Conservation (phyloP, 2,888 invertebrate genomes). For the Caenorhabditis imperialis region DNA sequence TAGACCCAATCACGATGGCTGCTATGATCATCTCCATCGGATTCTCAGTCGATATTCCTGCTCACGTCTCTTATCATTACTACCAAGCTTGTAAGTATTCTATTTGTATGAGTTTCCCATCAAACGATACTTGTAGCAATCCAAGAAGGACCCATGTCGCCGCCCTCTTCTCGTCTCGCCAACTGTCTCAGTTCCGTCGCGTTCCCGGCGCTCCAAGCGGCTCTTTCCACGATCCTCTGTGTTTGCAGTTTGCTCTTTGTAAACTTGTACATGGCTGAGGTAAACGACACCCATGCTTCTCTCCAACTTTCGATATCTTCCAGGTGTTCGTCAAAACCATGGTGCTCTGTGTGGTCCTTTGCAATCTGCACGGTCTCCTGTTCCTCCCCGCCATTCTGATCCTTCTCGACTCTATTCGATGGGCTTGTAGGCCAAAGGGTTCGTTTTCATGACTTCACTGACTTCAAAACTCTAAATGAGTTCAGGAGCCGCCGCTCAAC, state of each 20-base stretch:
- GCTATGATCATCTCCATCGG: constrained; percentile 73
- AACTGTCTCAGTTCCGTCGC: constrained; percentile 69
- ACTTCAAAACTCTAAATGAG: not conserved
- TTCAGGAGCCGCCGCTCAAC: constrained; percentile 60
- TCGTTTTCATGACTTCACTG: not conserved
- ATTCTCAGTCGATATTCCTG: constrained; percentile 75
- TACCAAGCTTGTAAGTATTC: constrained; percentile 62
- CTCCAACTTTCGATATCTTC: not conserved
- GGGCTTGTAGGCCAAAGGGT: constrained; percentile 63
- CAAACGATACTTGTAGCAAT: constrained; percentile 43
- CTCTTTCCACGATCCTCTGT: constrained; percentile 72
- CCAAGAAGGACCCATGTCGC: constrained; percentile 64
- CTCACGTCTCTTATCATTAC: constrained; percentile 73
- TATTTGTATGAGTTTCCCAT: too few relatives aligned
- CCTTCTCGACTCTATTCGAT: constrained; percentile 63
- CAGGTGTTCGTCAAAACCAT: constrained; percentile 75
- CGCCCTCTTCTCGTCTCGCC: constrained; percentile 63
- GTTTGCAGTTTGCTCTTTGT: constrained; percentile 72
- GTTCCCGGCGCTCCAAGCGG: constrained; percentile 71
- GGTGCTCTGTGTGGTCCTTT: constrained; percentile 75
- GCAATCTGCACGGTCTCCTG: constrained; percentile 75
- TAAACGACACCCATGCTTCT: constrained; percentile 24
- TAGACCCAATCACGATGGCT: constrained; percentile 74
- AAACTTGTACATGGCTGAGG: constrained; percentile 74
- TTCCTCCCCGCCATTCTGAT: constrained; percentile 73